Conservation (phyloP, 2,113 vertebrate species). For the Dissostichus mawsoni region DNA sequence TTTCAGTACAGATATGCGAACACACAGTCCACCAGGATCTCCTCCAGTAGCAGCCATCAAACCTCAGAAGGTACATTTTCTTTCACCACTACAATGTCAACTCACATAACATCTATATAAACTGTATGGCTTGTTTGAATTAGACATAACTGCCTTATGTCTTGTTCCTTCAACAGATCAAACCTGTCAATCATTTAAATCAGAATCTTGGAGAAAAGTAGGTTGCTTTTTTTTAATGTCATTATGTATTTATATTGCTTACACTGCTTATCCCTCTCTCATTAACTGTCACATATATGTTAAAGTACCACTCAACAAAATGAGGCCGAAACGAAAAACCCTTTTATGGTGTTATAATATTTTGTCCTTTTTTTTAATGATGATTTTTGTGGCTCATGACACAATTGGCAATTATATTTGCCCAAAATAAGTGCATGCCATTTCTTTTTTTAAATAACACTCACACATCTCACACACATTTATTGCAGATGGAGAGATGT, state of each 20-base stretch:
- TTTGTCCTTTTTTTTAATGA: background rate
- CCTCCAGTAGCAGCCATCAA: slow-evolving; percentile 89
- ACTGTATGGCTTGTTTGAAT: background rate
- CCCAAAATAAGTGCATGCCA: no score
- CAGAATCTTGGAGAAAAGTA: slow-evolving; percentile 89
- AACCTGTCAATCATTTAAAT: slow-evolving; percentile 85
- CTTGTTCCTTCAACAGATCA: slow-evolving; percentile 83
- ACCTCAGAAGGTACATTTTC: slow-evolving; percentile 87
- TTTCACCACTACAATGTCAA: background rate
- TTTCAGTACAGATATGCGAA: slow-evolving; percentile 88
- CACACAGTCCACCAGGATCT: slow-evolving; percentile 89
- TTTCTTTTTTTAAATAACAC: no score
- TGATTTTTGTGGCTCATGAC: background rate
- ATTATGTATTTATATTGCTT: slow-evolving; percentile 9
- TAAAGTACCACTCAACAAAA: slow-evolving; percentile 1
- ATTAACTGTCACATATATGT: background rate
- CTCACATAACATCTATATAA: background rate
- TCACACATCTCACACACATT: background rate
- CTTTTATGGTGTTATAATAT: background rate
- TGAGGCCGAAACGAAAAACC: background rate
- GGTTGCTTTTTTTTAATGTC: slow-evolving; percentile 34
- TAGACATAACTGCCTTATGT: background rate
- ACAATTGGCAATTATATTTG: background rate
- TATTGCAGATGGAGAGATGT: slow-evolving; percentile 83
- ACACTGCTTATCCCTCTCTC: background rate